Evolutionary conservation across 92 coral and sea anemone genomes (phyloP), one percentile per base, ranked within the genome.

Genomic region (Montipora capitata): DNA sequence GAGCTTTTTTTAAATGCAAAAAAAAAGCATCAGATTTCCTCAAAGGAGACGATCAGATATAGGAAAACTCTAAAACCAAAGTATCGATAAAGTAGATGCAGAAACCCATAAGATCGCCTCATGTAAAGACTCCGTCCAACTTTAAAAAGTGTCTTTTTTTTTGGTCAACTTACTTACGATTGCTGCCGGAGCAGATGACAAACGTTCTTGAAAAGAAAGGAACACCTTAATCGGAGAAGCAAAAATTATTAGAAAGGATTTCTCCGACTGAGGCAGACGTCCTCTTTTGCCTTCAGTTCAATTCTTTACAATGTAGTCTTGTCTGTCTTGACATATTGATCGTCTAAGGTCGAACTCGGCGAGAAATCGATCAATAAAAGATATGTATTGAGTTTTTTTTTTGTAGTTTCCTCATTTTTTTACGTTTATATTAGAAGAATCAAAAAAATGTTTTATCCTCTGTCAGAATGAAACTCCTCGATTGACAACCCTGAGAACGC

Each of bases 371-470:
- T 27, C 35, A 27, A 27, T 27, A 27, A 27, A 27, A 27, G 35
- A 27, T 27, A 48, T 48, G 10, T 48, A 48, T 13, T 11, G 2
- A 70, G 0, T 12, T 38, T 17, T 59, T 16, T 16, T 41, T 9
- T 35, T 39, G 1, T 1, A 14, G 7, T 14, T 48, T 12, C 35
- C 35, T 27, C 35, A 27, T 27, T 5, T 40, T 8, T 78, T 17
- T n/a, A 16, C 5, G 57, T 4, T 6, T 6, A 8, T 8, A 27
- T 76, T 13, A 12, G n/a, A 38, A 20, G 44, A 15, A 35, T 58
- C 68, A 14, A 27, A 80, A 27, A 18, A 66, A 80, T 51, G 76
- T 4, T 67, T 80, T 16, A 57, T 68, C 58, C 74, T 18, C 38
- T 43, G 20, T 43, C 9, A 40, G 18, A 8, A 69, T 20, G 39